Evolutionary conservation across 2,113 vertebrate genomes (phyloP), one percentile per base, ranked within the genome.

Genomic region (Aegithalos caudatus): DNA sequence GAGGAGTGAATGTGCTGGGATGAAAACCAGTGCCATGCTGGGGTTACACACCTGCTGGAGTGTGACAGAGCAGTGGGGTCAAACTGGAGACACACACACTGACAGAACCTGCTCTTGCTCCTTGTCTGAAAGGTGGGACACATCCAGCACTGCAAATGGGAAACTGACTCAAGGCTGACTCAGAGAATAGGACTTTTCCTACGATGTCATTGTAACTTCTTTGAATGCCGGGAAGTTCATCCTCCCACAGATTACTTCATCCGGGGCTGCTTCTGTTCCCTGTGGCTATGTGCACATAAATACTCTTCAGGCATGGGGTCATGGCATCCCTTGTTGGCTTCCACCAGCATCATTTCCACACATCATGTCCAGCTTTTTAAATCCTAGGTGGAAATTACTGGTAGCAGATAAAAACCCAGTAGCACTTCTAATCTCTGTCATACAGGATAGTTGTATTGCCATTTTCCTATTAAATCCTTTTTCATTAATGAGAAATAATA

Each of bases 91-190:
- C 47, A 14, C 19, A 3, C 4, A 29, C 28, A 22, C 29, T 17
- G 24, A 66, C 42, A 44, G 76, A 56, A 11, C 18, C 7, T 2
- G 17, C 21, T 45, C 57, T n/a, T 8, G 25, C 44, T 70, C 31
- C 83, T 50, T 28, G 24, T 54, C 76, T 65, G 42, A 28, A 66
- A 87, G 81, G 66, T 90, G 81, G 88, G 94, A 93, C 48, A 6
- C 17, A 37, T 8, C 65, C 92, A 85, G 87, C 81, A 2, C 56
- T 51, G 44, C 37, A 25, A 37, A 47, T 29, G 65, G 81, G 74
- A 35, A 61, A 29, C 56, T 87, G 93, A 81, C 78, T 96, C 94
- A 81, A 79, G 78, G 13, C 92, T 93, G 94, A 92, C 85, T 97
- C 94, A 88, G 71, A 80, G 85, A 82, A 33, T 0, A 90, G 67